Evolutionary conservation across 64 coral and sea anemone species (phyloP).

Genomic region (Acropora yongei): DNA sequence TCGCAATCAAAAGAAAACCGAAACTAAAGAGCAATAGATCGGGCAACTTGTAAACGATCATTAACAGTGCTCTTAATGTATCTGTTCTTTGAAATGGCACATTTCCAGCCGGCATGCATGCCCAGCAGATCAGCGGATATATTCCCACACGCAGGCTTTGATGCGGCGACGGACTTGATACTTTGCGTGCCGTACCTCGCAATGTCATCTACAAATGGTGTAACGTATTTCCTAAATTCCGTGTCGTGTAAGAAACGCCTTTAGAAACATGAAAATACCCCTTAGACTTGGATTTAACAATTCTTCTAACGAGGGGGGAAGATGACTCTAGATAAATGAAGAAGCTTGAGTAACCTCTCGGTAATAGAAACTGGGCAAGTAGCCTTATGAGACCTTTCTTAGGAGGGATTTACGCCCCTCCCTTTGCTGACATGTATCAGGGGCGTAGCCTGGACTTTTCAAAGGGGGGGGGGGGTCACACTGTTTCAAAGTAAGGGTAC

Average conservation of each 20-base stretch:
- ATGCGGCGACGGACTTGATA: conserved; percentile 17
- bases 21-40: background rate
- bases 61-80: conserved; percentile 12
- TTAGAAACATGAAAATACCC: conserved; percentile 34
- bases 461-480: too few relatives aligned
- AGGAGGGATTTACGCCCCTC: conserved; percentile 40
- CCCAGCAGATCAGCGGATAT: background rate
- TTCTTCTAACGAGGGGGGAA: conserved; percentile 62
- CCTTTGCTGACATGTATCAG: conserved; percentile 26
- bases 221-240: background rate
- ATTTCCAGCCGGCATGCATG: conserved; percentile 30
- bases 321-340: conserved; percentile 25
- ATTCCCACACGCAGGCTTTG: conserved; percentile 8
- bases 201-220: background rate
- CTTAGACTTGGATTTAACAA: conserved; percentile 66
- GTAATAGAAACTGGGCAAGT: conserved; percentile 66
- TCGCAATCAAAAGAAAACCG: background rate
- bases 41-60: background rate
- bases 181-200: background rate
- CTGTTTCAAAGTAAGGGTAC: too few relatives aligned
- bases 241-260: conserved; percentile 61
- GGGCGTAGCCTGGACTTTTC: too few relatives aligned
- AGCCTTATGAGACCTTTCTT: conserved; percentile 36
- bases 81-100: conserved; percentile 10
- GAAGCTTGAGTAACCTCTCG: conserved; percentile 51